Evolutionary conservation across 2,888 invertebrate species (phyloP).

Genomic region (Zygothrica quintamaculata): DNA sequence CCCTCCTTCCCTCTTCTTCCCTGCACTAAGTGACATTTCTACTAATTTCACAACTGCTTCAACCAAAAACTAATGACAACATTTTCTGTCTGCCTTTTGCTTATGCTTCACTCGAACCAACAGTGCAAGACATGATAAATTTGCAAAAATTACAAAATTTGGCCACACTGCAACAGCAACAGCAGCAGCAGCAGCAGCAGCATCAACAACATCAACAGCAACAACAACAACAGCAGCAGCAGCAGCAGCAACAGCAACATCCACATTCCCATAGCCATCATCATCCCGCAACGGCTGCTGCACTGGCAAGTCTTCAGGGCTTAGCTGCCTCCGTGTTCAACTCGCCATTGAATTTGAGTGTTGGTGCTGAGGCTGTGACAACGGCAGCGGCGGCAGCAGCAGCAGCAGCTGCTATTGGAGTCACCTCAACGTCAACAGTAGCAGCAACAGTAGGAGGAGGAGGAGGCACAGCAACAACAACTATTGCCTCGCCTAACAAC

Average conservation of each 20-base stretch:
- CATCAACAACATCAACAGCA: constrained; percentile 64
- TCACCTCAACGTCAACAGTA: constrained; percentile 37
- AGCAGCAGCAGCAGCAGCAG: constrained; percentile 73
- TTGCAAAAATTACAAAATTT: constrained; percentile 91
- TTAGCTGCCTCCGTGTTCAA: constrained; percentile 88
- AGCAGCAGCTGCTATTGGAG: constrained; percentile 33
- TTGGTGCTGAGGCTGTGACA: constrained; percentile 85
- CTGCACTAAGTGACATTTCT: constrained; percentile 38
- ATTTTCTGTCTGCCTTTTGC: constrained; percentile 60
- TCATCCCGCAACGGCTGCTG: constrained; percentile 84
- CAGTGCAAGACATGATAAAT: constrained; percentile 85
- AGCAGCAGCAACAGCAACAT: constrained; percentile 86
- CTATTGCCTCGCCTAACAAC: constrained; percentile 9
- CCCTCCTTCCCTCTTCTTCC: constrained; percentile 1
- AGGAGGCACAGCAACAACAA: constrained; percentile 26
- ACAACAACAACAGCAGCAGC: constrained; percentile 86
- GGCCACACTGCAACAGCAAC: constrained; percentile 89
- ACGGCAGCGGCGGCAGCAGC: constrained; percentile 45
- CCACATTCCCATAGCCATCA: constrained; percentile 82
- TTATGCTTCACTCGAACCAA: constrained; percentile 36
- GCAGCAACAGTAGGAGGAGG: constrained; percentile 33
- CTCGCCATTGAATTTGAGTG: constrained; percentile 93
- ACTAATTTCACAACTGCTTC: constrained; percentile 55
- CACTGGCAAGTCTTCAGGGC: constrained; percentile 88
- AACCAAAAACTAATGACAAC: constrained; percentile 72